These are phyloP conservation scores for Sarcophaga variegata DNA, from an alignment of 2,888 invertebrate species.

Conservation along the genomic window DNA sequence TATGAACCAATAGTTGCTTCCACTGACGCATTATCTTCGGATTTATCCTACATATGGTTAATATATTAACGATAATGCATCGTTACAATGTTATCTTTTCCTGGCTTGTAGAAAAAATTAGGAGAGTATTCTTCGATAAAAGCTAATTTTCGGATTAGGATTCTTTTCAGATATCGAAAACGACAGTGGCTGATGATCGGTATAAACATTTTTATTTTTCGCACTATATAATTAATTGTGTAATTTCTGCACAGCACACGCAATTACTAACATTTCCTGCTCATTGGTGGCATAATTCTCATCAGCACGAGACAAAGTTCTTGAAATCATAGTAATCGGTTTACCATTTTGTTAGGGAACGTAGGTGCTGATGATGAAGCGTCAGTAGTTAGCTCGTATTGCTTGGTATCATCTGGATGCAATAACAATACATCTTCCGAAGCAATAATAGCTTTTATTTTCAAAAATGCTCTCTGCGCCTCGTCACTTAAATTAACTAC, in stretches of 20 bases:
- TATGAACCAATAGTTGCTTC: too few relatives aligned
- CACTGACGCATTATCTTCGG: too few relatives aligned
- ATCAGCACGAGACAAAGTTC: conserved; percentile 2
- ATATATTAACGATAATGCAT: conserved; percentile 18
- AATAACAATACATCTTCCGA: conserved; percentile 7
- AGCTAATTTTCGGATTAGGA: conserved; percentile 5
- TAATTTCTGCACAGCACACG: too few relatives aligned
- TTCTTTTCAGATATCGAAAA: conserved; percentile 12
- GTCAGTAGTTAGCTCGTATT: conserved; percentile 66
- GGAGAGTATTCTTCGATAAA: conserved; percentile 9
- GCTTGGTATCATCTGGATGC: conserved; percentile 25
- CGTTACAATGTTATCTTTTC: not conserved
- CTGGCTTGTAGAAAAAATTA: conserved; percentile 14
- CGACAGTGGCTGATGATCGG: conserved; percentile 30
- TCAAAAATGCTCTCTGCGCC: not conserved
- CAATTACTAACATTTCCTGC: too few relatives aligned
- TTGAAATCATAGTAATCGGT: conserved; percentile 11
- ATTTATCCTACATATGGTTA: too few relatives aligned
- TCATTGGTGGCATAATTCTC: too few relatives aligned
- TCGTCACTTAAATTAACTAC: conserved; percentile 8
- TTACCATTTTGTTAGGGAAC: too few relatives aligned
- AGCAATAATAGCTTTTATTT: not conserved
- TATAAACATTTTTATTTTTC: conserved; percentile 27
- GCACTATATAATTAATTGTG: not conserved
- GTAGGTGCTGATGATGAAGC: too few relatives aligned